Base-by-base conservation (phyloP, 2,797 vertebrate species). In the Pelodytes ibericus region DNA sequence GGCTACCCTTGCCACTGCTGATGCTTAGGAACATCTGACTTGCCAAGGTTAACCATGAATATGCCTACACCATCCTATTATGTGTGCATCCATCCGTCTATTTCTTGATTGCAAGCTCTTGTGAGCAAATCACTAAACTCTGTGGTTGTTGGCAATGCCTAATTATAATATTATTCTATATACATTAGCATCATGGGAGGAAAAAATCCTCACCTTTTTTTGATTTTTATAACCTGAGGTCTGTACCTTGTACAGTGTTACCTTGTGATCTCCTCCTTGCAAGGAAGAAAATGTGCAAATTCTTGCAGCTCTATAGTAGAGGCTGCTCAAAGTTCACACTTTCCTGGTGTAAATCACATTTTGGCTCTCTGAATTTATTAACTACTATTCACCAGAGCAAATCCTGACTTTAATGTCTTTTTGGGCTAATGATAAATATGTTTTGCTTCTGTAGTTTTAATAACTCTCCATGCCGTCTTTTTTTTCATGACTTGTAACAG, bases 401-500 rank as follows among this genome's bases (percentile, higher is more conserved):
- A 69, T 53, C 66, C 47, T 33, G 49, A 24, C 66, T 56, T 53
- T 56, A n/a, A 56, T 69, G 27, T 69, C 29, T 36, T 39, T n/a
- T 64, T 22, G 65, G 65, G 33, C 44, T 56, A 56, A 69, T 69
- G 49, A 69, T 69, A 56, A 36, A 56, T 69, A 69, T 56, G 66
- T 56, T 56, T 18, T 69, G 66, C 66, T 29, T 56, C 66, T 56
- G 49, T 69, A 69, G 66, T 56, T 69, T 69, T 69, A 69, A 69
- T 69, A 69, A 56, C 66, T 69, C 47, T 56, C 66, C 25, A 25
- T 33, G 49, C 49, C 53, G 44, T 31, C 47, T 53, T 69, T 69
- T 44, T 67, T 83, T 72, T 25, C 13, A 4, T 71, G 66, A 22
- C 71, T n/a, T 65, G 33, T 76, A 51, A 59, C 74, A 80, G 39